These are phyloP conservation scores for Platerodrilus igneus DNA, from an alignment of 2,888 invertebrate genomes.

Conservation along the genomic window DNA sequence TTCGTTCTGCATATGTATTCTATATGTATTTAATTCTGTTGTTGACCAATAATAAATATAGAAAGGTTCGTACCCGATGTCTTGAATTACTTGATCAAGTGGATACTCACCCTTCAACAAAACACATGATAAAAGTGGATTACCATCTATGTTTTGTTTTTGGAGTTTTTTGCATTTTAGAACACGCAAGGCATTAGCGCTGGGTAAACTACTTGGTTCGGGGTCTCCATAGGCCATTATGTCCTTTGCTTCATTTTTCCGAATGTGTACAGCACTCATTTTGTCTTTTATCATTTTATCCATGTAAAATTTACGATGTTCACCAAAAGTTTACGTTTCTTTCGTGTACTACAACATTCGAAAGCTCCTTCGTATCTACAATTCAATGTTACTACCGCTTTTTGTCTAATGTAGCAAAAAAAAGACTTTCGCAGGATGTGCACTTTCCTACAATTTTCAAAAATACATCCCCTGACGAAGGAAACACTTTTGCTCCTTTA, in stretches of 20 bases:
- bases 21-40: constrained; percentile 4
- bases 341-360: background rate
- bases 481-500: constrained; percentile 2
- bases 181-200: background rate
- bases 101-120: background rate
- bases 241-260: constrained; percentile 1
- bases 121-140: background rate
- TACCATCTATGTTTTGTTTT: too few relatives aligned
- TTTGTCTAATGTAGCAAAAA: background rate
- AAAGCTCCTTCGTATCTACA: constrained; percentile 6
- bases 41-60: constrained; percentile 8
- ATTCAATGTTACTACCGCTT: background rate
- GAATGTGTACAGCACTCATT: background rate
- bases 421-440: background rate
- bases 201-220: constrained; percentile 2
- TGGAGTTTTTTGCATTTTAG: background rate
- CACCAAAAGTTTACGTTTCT: background rate
- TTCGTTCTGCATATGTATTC: background rate
- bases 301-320: background rate
- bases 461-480: background rate
- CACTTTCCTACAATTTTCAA: constrained; percentile 1
- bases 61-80: constrained; percentile 8
- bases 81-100: constrained; percentile 2
- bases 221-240: constrained; percentile 7
- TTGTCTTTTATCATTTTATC: constrained; percentile 2